Evolutionary conservation across 2,888 invertebrate species (phyloP).

Genomic region (Allophyes oxyacanthae): DNA sequence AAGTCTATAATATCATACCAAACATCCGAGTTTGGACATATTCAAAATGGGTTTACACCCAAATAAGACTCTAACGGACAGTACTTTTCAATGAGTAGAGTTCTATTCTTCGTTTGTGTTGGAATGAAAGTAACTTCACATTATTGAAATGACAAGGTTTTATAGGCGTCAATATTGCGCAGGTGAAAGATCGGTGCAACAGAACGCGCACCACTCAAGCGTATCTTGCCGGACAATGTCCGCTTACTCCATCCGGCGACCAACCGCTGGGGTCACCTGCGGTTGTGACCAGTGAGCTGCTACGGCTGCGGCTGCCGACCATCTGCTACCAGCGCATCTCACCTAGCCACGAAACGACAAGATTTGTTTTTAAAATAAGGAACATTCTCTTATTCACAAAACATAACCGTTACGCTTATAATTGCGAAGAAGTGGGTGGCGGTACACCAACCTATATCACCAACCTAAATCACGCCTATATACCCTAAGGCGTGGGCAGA

Average conservation of each 20-base stretch:
- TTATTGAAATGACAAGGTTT: constrained; percentile 87
- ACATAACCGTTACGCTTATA: neutral
- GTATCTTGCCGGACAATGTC: constrained; percentile 85
- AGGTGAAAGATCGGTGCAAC: constrained; percentile 88
- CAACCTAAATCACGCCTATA: no score
- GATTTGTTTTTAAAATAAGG: constrained; percentile 16
- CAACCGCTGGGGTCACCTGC: constrained; percentile 68
- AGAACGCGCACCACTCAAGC: constrained; percentile 84
- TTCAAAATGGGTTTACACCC: constrained; percentile 82
- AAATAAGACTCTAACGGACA: constrained; percentile 64
- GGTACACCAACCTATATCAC: neutral
- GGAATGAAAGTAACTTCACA: constrained; percentile 87
- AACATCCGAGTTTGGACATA: constrained; percentile 79
- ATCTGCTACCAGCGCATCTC: constrained; percentile 30
- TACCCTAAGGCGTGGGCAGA: no score
- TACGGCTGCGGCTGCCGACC: constrained; percentile 28
- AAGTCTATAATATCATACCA: constrained; percentile 72
- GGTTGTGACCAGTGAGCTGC: constrained; percentile 1
- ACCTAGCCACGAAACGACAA: constrained; percentile 15
- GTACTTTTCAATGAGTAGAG: constrained; percentile 72
- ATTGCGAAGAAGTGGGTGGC: neutral
- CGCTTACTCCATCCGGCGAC: constrained; percentile 83
- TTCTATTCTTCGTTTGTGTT: constrained; percentile 83
- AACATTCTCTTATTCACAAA: constrained; percentile 29
- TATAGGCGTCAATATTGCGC: constrained; percentile 89